A percentile compares a stretch with the other conserved stretches of the same genome.
These are phyloP conservation scores for Imbricaverruca yamaguchii DNA, from an alignment of 2,888 invertebrate genomes.

Conservation along the genomic window DNA sequence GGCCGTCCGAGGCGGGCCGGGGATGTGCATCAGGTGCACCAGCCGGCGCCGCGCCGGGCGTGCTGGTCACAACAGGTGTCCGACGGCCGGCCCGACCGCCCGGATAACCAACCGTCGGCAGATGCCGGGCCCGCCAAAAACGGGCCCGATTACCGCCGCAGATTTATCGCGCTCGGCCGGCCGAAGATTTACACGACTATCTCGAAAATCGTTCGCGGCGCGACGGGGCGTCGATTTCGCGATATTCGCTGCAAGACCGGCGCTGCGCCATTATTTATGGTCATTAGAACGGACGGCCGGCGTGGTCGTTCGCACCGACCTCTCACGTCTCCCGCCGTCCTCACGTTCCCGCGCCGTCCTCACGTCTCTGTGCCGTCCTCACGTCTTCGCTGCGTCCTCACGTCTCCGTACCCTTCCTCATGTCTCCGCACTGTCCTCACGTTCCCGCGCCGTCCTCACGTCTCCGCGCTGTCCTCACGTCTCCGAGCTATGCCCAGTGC, in stretches of 20 bases:
- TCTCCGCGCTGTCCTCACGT: too few relatives aligned
- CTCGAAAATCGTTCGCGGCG: constrained; percentile 1
- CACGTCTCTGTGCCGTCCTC: neutral
- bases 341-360: too few relatives aligned
- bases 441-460: too few relatives aligned
- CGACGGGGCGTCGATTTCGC: constrained; percentile 14
- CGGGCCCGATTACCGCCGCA: neutral
- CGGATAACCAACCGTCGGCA: neutral
- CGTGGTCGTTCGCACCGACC: too few relatives aligned
- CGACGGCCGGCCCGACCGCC: neutral
- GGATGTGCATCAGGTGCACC: neutral
- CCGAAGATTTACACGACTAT: constrained; percentile 6
- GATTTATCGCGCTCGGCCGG: neutral
- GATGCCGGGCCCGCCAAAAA: neutral
- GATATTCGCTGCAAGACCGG: neutral
- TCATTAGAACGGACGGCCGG: neutral
- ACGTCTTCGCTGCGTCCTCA: neutral
- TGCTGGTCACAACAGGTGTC: neutral
- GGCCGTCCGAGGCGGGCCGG: too few relatives aligned
- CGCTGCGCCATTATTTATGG: neutral
- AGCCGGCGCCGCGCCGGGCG: neutral
- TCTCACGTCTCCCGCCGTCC: too few relatives aligned
- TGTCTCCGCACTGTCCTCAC: too few relatives aligned
- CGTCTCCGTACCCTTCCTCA: neutral
- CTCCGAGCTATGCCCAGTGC: too few relatives aligned